Base-by-base conservation (phyloP, 2,888 invertebrate species). In the Venusia cambrica region DNA sequence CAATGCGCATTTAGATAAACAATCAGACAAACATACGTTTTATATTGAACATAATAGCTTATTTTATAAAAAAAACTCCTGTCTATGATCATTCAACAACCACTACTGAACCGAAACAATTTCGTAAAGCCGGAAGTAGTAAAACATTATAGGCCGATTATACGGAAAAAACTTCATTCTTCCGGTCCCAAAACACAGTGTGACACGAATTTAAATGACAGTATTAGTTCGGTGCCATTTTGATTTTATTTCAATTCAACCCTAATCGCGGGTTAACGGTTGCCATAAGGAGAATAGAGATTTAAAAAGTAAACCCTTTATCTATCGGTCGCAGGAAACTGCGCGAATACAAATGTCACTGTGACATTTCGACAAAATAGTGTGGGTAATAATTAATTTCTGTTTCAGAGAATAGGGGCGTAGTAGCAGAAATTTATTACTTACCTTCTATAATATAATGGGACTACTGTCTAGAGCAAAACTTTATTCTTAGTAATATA, bases 121-220 rank as follows among this genome's bases (percentile, higher is more conserved):
- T 61, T 59, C 50, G 54, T 57, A 29, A 29, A 58, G 54, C 68
- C 79, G 81, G 78, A 81, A 62, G 73, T 63, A 52, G 57, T 71
- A 72, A 73, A 73, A 57, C 56, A 76, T 68, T 69, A 73, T 55
- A 52, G 56, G 42, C 54, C 56, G 63, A 69, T 71, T 73, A 69
- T 57, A 40, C 11, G 12, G 58, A 57, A 45, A 56, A 70, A 73
- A 72, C 68, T 72, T 52, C 47, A 37, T 43, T 66, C 71, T 76
- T 81, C 79, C 79, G 77, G 62, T 63, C 52, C 57, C 59, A 59
- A 64, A 69, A 29, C 16, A 68, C 58, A 63, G 51, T 73, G 73
- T 79, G 81, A 76, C 75, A 60, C 48, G 81, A 78, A 80, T 81
- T 57, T 62, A 62, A 77, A 81, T 79, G 48, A 48, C 39, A 48